A percentile compares a stretch with the other conserved stretches of the same genome.
Conservation (phyloP, 2,113 vertebrate species). For the Harpagus bidentatus region DNA sequence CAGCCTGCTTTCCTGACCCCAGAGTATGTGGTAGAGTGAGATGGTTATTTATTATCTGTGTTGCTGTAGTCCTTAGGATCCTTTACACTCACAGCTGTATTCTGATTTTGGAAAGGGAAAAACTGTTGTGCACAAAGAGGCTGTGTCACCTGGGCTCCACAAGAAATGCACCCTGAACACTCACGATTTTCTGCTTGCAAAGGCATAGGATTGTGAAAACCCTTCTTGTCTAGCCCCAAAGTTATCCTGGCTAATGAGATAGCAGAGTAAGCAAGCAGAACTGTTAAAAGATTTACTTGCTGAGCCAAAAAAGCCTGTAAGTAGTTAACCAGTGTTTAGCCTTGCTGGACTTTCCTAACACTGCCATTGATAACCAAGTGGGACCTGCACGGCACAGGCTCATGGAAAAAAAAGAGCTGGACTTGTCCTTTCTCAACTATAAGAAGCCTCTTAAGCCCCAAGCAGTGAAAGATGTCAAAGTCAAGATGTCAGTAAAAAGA, state of each 20-base stretch:
- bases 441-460: neutral
- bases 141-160: neutral
- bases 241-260: neutral
- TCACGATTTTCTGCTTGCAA: neutral
- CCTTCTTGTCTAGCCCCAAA: neutral
- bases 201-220: neutral
- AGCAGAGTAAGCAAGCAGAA: neutral
- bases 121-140: neutral
- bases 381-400: neutral
- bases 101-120: neutral
- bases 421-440: neutral
- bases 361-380: constrained; percentile 10
- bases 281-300: constrained; percentile 34
- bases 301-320: neutral
- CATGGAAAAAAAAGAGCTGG: neutral
- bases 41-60: neutral
- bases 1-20: neutral
- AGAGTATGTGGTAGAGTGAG: neutral
- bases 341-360: neutral
- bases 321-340: neutral
- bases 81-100: neutral
- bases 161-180: neutral
- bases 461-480: constrained; percentile 5
- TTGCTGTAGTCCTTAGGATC: neutral
- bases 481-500: neutral